Evolutionary conservation across 2,797 vertebrate species (phyloP).

Genomic region (Poecilia gillii): DNA sequence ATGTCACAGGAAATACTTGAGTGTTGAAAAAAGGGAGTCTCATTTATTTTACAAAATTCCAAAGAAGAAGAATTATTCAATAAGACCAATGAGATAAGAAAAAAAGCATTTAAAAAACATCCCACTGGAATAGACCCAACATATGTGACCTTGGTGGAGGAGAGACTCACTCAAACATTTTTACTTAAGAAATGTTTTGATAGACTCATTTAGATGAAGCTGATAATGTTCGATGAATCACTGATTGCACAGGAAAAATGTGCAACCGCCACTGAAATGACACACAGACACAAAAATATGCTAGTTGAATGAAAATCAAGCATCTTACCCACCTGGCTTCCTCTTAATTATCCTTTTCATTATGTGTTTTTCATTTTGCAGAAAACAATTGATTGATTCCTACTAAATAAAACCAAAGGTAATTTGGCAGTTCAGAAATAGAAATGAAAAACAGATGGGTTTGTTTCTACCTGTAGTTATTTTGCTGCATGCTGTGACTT

Average conservation of each 20-base stretch:
- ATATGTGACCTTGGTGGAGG: constrained; percentile 1
- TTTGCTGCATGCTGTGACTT: constrained; percentile 21
- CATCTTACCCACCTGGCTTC: constrained; percentile 25
- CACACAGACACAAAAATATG: constrained; percentile 25
- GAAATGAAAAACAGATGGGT: constrained; percentile 26
- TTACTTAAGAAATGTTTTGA: neutral
- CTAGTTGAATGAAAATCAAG: constrained; percentile 28
- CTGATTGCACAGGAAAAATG: constrained; percentile 7
- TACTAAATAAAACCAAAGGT: constrained; percentile 47
- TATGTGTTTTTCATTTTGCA: constrained; percentile 16
- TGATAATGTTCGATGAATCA: constrained; percentile 8
- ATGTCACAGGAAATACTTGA: constrained; percentile 79
- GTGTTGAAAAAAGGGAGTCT: constrained; percentile 66
- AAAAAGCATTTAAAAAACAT: neutral
- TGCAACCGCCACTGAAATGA: constrained; percentile 7
- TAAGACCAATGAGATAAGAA: constrained; percentile 18
- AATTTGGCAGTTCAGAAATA: constrained; percentile 11
- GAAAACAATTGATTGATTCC: constrained; percentile 24
- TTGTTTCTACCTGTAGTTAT: constrained; percentile 46
- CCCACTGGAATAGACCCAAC: neutral
- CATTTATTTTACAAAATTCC: constrained; percentile 53
- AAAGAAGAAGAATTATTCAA: constrained; percentile 47
- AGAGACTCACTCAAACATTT: neutral
- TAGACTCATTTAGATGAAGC: constrained; percentile 14
- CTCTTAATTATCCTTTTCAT: constrained; percentile 10